Evolutionary conservation across 2,113 vertebrate species (phyloP).

Genomic region (Clarias magur): DNA sequence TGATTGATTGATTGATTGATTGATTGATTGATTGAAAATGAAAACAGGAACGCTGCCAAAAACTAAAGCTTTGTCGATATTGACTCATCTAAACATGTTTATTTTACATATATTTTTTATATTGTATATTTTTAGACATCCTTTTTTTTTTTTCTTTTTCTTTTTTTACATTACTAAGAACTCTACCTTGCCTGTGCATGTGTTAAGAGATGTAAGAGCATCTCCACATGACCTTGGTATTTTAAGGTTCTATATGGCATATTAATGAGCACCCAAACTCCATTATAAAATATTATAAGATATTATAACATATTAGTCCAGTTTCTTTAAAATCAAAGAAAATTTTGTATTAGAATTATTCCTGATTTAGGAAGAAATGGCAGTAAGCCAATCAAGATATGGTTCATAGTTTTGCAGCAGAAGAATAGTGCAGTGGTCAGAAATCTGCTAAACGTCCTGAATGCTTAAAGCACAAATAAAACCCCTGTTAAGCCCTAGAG

Average conservation of each 20-base stretch:
- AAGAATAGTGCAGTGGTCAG: neutral
- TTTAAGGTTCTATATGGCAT: neutral
- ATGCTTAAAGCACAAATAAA: neutral
- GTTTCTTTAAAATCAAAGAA: neutral
- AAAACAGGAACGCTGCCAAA: neutral
- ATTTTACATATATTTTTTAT: neutral
- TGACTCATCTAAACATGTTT: neutral
- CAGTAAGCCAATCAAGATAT: neutral
- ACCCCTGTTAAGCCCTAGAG: neutral
- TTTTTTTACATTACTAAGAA: slow-evolving; percentile 1
- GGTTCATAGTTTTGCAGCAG: neutral
- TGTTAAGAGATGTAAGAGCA: neutral
- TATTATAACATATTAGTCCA: neutral
- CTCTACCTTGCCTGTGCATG: slow-evolving; percentile 26
- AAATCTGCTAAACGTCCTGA: neutral
- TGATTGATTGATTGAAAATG: neutral
- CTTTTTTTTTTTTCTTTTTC: neutral
- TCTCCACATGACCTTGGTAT: slow-evolving; percentile 5
- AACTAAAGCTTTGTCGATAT: neutral
- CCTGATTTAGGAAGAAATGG: neutral
- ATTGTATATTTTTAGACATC: neutral
- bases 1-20: neutral
- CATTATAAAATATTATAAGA: neutral
- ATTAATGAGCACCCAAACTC: neutral
- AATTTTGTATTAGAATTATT: neutral